Conservation (phyloP, 2,888 invertebrate species). For the Tiphia femorata region DNA sequence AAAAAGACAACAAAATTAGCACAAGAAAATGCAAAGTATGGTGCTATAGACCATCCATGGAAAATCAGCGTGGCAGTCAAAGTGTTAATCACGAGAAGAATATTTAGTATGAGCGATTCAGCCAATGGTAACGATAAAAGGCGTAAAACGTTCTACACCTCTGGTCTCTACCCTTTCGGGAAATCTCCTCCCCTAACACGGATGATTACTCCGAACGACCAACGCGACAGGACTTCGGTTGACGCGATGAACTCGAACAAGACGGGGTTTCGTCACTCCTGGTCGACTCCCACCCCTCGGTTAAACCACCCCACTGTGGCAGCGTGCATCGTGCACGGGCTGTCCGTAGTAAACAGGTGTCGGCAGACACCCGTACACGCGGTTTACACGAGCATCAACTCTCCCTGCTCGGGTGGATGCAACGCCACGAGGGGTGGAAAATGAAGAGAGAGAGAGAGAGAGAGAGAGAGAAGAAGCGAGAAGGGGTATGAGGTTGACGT, state of each 20-base stretch:
- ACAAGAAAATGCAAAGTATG: no score
- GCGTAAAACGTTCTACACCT: no score
- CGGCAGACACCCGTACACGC: conserved; percentile 40
- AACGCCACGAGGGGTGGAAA: conserved; percentile 34
- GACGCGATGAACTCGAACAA: conserved; percentile 16
- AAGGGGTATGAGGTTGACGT: background rate
- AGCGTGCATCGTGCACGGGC: conserved; percentile 32
- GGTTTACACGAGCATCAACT: conserved; percentile 45
- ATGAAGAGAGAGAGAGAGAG: no score
- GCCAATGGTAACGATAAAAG: no score
- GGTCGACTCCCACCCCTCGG: conserved; percentile 18
- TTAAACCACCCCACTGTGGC: conserved; percentile 1
- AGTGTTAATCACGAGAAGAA: no score
- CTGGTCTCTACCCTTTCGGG: no score
- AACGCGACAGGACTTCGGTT: conserved; percentile 24
- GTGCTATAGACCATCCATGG: no score
- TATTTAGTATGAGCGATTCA: no score
- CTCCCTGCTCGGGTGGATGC: conserved; percentile 30
- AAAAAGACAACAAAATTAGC: no score
- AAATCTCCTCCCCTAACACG: no score
- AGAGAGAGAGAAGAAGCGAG: conserved; percentile 13
- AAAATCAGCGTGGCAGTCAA: no score
- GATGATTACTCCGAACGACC: no score
- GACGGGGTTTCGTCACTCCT: conserved; percentile 25
- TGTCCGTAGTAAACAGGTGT: conserved; percentile 49